Evolutionary conservation across 2,797 vertebrate species (phyloP).

Genomic region (Chloroceryle amazona): DNA sequence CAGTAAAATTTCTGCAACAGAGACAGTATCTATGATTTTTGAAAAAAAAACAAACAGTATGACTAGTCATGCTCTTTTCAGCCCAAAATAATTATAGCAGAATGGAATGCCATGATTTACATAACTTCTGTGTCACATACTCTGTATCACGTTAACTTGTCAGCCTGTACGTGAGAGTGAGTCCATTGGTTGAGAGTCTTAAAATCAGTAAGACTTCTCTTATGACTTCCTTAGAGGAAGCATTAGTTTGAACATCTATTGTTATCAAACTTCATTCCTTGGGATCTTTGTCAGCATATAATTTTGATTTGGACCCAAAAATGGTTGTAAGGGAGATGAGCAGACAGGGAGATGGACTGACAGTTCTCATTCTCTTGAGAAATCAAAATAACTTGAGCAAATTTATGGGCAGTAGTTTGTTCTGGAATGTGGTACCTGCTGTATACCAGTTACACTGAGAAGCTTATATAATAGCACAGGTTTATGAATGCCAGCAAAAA

Average conservation of each 20-base stretch:
- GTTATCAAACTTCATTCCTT: background rate
- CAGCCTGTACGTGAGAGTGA: background rate
- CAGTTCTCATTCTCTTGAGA: background rate
- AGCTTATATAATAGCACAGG: background rate
- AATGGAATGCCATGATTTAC: background rate
- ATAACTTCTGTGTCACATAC: background rate
- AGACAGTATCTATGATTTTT: background rate
- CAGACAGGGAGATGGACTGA: background rate
- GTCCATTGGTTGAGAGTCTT: background rate
- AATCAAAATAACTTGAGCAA: background rate
- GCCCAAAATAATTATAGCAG: background rate
- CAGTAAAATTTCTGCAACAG: background rate
- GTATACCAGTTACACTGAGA: background rate
- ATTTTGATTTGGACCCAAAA: background rate
- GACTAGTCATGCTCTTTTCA: background rate
- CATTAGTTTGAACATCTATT: background rate
- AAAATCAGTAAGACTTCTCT: background rate
- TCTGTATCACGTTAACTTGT: rapidly evolving
- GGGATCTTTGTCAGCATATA: background rate
- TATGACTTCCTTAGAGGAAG: background rate
- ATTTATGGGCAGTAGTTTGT: background rate
- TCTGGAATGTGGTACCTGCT: background rate
- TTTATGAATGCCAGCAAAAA: background rate
- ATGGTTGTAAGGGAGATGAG: background rate
- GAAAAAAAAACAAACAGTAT: background rate